Conservation (phyloP, 2,113 vertebrate genomes). For the Etheostoma cragini region DNA sequence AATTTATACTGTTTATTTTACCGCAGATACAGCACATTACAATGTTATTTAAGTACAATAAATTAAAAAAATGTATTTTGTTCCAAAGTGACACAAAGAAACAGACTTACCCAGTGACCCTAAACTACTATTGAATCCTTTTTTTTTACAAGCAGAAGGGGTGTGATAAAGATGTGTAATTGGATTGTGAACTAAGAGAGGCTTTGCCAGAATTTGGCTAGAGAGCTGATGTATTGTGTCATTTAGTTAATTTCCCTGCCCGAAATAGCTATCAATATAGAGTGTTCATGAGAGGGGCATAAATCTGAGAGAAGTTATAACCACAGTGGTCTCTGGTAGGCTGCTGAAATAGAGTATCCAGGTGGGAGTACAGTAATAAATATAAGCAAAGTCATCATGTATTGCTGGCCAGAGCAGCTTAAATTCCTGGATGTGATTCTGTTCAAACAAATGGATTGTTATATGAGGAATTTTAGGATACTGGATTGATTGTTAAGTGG, state of each 20-base stretch:
- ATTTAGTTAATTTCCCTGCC: slow-evolving; percentile 75
- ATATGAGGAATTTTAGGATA: slow-evolving; percentile 10
- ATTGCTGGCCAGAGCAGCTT: slow-evolving; percentile 3
- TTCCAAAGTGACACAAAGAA: slow-evolving; percentile 17
- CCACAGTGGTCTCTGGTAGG: slow-evolving; percentile 33
- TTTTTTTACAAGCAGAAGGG: slow-evolving; percentile 46
- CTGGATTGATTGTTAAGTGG: slow-evolving; percentile 31
- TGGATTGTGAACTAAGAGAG: slow-evolving; percentile 64
- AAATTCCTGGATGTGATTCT: slow-evolving; percentile 2
- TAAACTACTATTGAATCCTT: slow-evolving; percentile 35
- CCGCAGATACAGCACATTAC: not conserved
- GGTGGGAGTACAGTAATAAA: slow-evolving; percentile 39
- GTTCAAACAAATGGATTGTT: slow-evolving; percentile 23
- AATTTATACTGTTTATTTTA: slow-evolving; percentile 2
- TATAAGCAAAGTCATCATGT: not conserved
- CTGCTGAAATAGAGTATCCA: slow-evolving; percentile 39
- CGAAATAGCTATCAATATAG: slow-evolving; percentile 68
- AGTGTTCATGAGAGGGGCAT: slow-evolving; percentile 65
- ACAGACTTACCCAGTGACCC: slow-evolving; percentile 7
- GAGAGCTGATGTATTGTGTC: slow-evolving; percentile 63
- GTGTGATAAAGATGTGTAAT: slow-evolving; percentile 68
- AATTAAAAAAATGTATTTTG: slow-evolving; percentile 7
- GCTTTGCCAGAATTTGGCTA: slow-evolving; percentile 45
- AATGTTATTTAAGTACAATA: slow-evolving; percentile 5
- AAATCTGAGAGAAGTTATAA: slow-evolving; percentile 61